Evolutionary conservation across 2,888 invertebrate genomes (phyloP).

Genomic region (Beris morrisii): DNA sequence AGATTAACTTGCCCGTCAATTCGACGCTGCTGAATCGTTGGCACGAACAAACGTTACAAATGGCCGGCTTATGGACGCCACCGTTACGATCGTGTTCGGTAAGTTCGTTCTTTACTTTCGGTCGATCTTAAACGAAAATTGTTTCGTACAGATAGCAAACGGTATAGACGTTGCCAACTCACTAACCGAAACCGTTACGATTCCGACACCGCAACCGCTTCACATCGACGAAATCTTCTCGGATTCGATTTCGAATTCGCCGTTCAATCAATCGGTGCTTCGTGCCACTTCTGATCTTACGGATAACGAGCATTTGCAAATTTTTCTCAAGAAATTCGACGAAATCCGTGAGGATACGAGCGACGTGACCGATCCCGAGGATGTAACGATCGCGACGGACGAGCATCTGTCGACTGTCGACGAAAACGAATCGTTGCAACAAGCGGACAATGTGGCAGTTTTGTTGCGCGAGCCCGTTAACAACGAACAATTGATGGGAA

Average conservation of each 20-base stretch:
- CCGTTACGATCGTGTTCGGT: slow-evolving; percentile 75
- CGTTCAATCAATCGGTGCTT: slow-evolving; percentile 47
- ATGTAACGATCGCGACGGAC: neutral
- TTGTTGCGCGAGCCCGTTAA: no score
- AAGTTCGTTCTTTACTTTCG: slow-evolving; percentile 21
- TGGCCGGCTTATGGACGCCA: slow-evolving; percentile 85
- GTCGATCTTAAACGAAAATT: no score
- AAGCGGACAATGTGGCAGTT: neutral
- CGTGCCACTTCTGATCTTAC: slow-evolving; percentile 44
- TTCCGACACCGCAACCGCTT: slow-evolving; percentile 52
- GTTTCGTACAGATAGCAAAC: slow-evolving; percentile 67
- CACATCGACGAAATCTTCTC: slow-evolving; percentile 52
- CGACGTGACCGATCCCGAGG: neutral
- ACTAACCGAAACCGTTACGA: slow-evolving; percentile 55
- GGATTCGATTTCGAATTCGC: slow-evolving; percentile 54
- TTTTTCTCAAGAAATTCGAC: slow-evolving; percentile 55
- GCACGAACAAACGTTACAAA: slow-evolving; percentile 78
- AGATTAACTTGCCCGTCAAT: slow-evolving; percentile 77
- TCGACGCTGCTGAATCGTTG: slow-evolving; percentile 87
- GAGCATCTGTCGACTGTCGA: neutral
- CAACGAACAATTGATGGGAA: slow-evolving; percentile 4
- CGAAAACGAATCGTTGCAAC: neutral
- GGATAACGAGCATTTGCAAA: slow-evolving; percentile 49
- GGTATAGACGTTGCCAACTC: slow-evolving; percentile 79
- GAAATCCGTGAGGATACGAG: slow-evolving; percentile 49